A percentile compares a stretch with the other conserved stretches of the same genome.
phyloP scores from a whole-genome alignment of 1,140 invertebrate genomes.

The Pseudoatta argentina region DNA sequence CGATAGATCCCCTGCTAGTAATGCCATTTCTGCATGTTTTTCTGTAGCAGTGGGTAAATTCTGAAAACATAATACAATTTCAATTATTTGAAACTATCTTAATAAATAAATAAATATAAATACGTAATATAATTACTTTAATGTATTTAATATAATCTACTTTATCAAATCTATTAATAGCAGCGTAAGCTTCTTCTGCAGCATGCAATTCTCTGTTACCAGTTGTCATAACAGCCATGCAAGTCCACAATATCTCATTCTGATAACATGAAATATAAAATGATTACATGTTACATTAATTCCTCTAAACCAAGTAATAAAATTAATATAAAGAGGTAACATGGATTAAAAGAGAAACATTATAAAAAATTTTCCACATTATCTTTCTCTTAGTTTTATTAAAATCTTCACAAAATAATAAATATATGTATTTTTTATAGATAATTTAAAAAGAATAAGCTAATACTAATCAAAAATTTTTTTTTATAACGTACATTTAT shows the following conservation, averaged over 20 bases:
- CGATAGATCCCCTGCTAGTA: slow-evolving; percentile 92
- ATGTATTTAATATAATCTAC: slow-evolving; percentile 95
- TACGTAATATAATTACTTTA: slow-evolving; percentile 84
- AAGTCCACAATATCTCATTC: slow-evolving; percentile 96
- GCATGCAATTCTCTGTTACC: slow-evolving; percentile 92
- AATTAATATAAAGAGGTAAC: background rate
- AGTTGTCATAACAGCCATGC: slow-evolving; percentile 94
- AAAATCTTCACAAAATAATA: too few species aligned
- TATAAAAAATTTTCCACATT: too few species aligned
- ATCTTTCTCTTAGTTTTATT: too few species aligned
- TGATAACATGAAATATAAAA: slow-evolving; percentile 74
- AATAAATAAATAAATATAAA: background rate
- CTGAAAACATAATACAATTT: slow-evolving; percentile 34
- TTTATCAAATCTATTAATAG: slow-evolving; percentile 96
- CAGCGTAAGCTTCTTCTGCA: slow-evolving; percentile 97
- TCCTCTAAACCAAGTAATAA: background rate
- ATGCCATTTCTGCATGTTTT: slow-evolving; percentile 92
- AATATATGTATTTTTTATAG: too few species aligned
- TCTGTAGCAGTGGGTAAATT: slow-evolving; percentile 87
- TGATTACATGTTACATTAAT: background rate
- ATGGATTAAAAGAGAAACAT: background rate
- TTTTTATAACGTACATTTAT: too few species aligned
- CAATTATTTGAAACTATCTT: background rate
- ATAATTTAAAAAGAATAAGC: too few species aligned
- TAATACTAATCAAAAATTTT: too few species aligned